Evolutionary conservation across 1,140 invertebrate genomes (phyloP), one percentile per base, ranked within the genome.

Genomic region (Druon quercuslanigerum): DNA sequence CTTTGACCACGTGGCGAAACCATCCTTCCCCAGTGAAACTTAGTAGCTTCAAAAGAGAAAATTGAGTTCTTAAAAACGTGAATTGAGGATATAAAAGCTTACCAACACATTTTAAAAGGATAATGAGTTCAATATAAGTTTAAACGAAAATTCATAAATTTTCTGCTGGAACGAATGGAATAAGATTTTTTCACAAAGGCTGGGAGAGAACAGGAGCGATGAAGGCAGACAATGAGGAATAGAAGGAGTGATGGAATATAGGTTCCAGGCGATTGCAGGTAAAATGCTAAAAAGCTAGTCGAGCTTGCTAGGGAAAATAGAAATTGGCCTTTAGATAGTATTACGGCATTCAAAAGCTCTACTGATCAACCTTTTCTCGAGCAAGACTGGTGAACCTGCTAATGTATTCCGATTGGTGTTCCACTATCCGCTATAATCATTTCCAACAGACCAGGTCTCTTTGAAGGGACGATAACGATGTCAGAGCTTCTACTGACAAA

Each of bases 341-440:
- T 60, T 60, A 57, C 17, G 57, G 20, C 57, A 60, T 14, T 40
- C 20, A 60, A 60, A 60, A 60, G 57, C 13, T 60, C 14, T n/a
- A 51, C 71, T 6, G 71, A 72, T 52, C 33, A 46, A 33, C 66
- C 14, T 71, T 50, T 71, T 71, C 33, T 25, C 33, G 17, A 71
- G 17, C 40, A 13, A 72, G 50, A 72, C 71, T 12, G 19, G 11
- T 72, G 19, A 52, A 72, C 75, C 51, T 76, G 75, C 60, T 78
- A 83, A 85, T 81, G 75, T 80, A 83, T 82, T 83, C 76, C 82
- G 79, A 84, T 80, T 82, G 82, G 81, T 81, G 73, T 84, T 83
- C 78, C 75, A 83, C 77, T 83, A 74, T 79, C 57, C 57, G 74
- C 75, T 77, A 51, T 71, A 66, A 71, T 71, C 56, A 74, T 79